Percentiles rank a stretch among this genome's conserved stretches.
Evolutionary conservation across 2,888 invertebrate species (phyloP).

Genomic region (Hirtodrosophila cameraria): DNA sequence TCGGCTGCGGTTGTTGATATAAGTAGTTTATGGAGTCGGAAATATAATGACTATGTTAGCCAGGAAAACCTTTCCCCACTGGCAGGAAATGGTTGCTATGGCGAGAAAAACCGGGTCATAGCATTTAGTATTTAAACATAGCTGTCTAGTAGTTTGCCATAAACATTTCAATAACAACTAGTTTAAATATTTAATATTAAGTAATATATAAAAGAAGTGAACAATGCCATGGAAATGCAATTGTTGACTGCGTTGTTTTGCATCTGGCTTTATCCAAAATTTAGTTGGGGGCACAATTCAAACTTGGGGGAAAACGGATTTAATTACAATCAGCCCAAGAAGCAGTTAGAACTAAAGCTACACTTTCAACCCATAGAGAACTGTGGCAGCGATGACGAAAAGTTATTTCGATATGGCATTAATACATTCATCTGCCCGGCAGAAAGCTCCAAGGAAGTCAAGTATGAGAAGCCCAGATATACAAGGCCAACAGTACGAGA

Average conservation of each 20-base stretch:
- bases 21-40: no score
- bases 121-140: no score
- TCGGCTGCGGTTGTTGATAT: no score
- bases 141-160: not conserved
- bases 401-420: not conserved
- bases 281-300: not conserved
- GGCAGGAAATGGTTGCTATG: no score
- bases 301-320: not conserved
- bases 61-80: no score
- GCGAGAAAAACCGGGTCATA: no score
- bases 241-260: constrained; percentile 4
- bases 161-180: not conserved
- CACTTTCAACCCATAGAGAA: not conserved
- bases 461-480: not conserved
- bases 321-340: not conserved
- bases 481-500: not conserved
- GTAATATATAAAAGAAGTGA: not conserved
- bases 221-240: constrained; percentile 17
- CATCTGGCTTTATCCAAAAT: not conserved
- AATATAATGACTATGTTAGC: no score
- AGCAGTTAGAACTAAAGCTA: constrained; percentile 3
- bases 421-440: constrained; percentile 8
- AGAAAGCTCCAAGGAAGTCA: not conserved
- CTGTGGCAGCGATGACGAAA: not conserved
- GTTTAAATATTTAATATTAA: constrained; percentile 4